Conservation (phyloP, 2,888 invertebrate species). For the Lamellibrachia columna region DNA sequence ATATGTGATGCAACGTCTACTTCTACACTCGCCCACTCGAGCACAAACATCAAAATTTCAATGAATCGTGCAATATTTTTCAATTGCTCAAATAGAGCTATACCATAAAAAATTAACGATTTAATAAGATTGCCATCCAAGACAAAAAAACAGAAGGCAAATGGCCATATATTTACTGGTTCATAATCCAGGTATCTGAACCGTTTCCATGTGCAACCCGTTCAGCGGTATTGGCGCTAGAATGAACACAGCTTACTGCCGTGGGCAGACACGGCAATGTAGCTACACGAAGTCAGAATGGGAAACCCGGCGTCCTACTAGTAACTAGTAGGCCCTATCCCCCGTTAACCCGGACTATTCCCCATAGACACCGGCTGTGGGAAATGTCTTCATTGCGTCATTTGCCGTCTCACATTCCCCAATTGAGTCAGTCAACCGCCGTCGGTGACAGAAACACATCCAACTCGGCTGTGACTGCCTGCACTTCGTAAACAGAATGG, state of each 20-base stretch:
- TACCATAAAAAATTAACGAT: too few relatives aligned
- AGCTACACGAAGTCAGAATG: not conserved
- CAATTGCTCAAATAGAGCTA: too few relatives aligned
- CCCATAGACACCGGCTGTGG: not conserved
- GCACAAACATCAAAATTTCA: too few relatives aligned
- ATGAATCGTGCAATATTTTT: too few relatives aligned
- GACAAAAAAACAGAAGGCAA: too few relatives aligned
- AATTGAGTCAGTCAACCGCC: not conserved
- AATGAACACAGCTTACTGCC: not conserved
- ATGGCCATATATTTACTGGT: too few relatives aligned
- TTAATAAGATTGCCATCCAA: too few relatives aligned
- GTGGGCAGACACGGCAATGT: not conserved
- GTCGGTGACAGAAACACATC: not conserved
- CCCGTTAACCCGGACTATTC: not conserved
- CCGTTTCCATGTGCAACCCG: too few relatives aligned
- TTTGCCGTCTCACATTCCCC: not conserved
- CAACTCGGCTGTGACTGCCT: not conserved
- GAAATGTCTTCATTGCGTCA: not conserved
- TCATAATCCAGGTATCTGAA: too few relatives aligned
- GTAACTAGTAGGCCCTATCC: not conserved
- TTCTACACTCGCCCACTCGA: too few relatives aligned
- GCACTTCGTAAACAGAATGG: not conserved
- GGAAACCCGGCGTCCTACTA: not conserved
- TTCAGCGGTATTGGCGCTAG: too few relatives aligned
- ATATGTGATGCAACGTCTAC: too few relatives aligned